Conservation (phyloP, 92 coral and sea anemone genomes). For the Plumapathes pennacea region DNA sequence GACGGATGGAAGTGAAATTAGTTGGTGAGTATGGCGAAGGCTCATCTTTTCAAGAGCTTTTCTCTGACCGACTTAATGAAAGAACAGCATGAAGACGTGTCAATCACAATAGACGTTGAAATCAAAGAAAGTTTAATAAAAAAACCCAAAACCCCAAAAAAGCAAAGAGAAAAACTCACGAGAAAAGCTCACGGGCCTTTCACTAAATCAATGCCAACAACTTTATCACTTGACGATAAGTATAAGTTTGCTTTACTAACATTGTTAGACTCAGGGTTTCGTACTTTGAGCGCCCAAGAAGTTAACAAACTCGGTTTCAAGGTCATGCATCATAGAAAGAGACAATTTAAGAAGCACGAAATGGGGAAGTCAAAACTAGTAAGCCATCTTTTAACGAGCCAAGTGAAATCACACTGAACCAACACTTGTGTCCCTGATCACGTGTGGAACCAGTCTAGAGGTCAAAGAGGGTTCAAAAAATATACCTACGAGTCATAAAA, state of each 20-base stretch:
- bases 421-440: slow-evolving; percentile 38
- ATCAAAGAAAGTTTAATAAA: not conserved
- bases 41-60: not conserved
- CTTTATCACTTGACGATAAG: not conserved
- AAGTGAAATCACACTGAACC: slow-evolving; percentile 10
- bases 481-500: slow-evolving; percentile 24
- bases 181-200: slow-evolving; percentile 9
- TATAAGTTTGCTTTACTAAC: slow-evolving; percentile 2
- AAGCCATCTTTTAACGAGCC: slow-evolving; percentile 18
- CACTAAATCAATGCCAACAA: not conserved
- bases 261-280: not conserved
- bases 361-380: slow-evolving; percentile 28
- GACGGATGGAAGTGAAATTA: not conserved
- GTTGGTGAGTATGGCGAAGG: not conserved
- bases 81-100: not conserved
- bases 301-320: not conserved
- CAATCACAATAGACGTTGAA: slow-evolving; percentile 6
- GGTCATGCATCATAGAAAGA: not conserved
- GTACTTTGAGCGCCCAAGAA: not conserved
- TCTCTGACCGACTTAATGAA: not conserved
- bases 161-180: not conserved
- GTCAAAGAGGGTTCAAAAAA: slow-evolving; percentile 31
- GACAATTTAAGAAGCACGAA: not conserved
- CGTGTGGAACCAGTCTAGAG: slow-evolving; percentile 38
- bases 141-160: not conserved